phyloP scores from a whole-genome alignment of 2,113 vertebrate genomes.

The Sebastes fasciatus region DNA sequence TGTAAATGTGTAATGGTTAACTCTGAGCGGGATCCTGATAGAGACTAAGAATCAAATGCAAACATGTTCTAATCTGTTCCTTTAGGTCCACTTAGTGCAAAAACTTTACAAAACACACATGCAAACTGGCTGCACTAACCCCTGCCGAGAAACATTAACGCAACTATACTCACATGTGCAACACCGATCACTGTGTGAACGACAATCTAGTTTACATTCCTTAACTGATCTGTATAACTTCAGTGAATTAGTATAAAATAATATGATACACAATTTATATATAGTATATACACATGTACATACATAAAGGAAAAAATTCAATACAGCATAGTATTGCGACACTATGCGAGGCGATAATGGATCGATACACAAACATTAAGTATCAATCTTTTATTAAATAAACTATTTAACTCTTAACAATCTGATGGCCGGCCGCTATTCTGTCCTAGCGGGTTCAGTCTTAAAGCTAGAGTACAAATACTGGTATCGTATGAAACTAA shows the following conservation, averaged over 20 bases:
- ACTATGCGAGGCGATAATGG: no score
- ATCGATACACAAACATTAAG: no score
- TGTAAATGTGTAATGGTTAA: conserved; percentile 43
- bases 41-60: conserved; percentile 42
- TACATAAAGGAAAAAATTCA: no score
- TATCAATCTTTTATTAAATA: no score
- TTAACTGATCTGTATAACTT: background rate
- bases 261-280: background rate
- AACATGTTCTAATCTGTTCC: conserved; percentile 36
- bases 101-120: conserved; percentile 5
- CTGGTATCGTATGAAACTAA: no score
- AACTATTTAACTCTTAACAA: no score
- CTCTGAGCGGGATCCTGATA: conserved; percentile 33
- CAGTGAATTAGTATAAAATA: background rate
- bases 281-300: no score
- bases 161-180: conserved; percentile 1
- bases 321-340: no score
- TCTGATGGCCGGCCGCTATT: no score
- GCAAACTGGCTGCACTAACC: conserved; percentile 13
- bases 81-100: conserved; percentile 14
- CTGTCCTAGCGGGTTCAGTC: no score
- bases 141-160: conserved; percentile 19
- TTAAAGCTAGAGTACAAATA: no score
- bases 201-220: background rate
- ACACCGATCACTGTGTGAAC: background rate